Percentiles rank a stretch among this genome's conserved stretches.
Evolutionary conservation across 2,888 invertebrate genomes (phyloP).

Genomic region (Ptilodon capucinus): DNA sequence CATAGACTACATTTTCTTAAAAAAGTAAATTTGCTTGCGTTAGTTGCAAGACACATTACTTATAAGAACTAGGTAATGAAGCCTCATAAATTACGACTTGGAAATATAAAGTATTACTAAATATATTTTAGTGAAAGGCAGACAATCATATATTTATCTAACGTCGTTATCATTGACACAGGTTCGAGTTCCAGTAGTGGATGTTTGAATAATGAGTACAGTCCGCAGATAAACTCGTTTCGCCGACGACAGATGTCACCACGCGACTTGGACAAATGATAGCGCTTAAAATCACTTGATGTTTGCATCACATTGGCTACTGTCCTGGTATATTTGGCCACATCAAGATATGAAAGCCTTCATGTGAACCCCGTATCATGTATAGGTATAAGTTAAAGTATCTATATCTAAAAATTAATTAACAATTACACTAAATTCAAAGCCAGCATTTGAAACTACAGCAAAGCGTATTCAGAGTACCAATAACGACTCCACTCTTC

Average conservation of each 20-base stretch:
- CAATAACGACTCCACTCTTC: too few relatives aligned
- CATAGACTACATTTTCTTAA: too few relatives aligned
- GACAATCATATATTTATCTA: slow-evolving; percentile 40
- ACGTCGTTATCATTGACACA: slow-evolving; percentile 39
- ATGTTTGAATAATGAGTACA: slow-evolving; percentile 61
- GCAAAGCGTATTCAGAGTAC: too few relatives aligned
- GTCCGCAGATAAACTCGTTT: slow-evolving; percentile 64
- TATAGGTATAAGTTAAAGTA: neutral
- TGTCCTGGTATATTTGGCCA: slow-evolving; percentile 7
- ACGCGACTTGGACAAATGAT: slow-evolving; percentile 64
- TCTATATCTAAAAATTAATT: too few relatives aligned
- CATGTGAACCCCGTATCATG: neutral
- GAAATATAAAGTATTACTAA: slow-evolving; percentile 14
- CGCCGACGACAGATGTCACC: slow-evolving; percentile 64
- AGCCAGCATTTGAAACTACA: too few relatives aligned
- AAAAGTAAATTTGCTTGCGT: too few relatives aligned
- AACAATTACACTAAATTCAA: too few relatives aligned
- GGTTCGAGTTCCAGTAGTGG: slow-evolving; percentile 52
- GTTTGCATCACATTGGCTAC: slow-evolving; percentile 35
- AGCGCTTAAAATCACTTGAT: slow-evolving; percentile 44
- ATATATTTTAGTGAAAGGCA: slow-evolving; percentile 38
- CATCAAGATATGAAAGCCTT: slow-evolving; percentile 1
- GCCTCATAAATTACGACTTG: neutral
- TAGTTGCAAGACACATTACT: too few relatives aligned
- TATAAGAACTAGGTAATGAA: too few relatives aligned